Evolutionary conservation across 2,888 invertebrate genomes (phyloP), one percentile per base, ranked within the genome.

Genomic region (Caenorhabditis imperialis): DNA sequence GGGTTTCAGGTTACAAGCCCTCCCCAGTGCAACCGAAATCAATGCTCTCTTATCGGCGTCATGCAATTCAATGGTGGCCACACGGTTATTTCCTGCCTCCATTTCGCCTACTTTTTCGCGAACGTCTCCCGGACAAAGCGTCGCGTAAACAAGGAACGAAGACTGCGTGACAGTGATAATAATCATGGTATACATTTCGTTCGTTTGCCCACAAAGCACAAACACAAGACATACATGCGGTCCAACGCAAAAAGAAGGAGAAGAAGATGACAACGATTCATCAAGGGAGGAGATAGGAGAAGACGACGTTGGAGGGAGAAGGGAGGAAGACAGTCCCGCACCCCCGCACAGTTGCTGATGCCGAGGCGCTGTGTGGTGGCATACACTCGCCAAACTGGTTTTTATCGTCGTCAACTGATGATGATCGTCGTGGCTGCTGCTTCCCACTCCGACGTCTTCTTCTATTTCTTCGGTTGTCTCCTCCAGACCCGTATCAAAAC

Each of bases 401-500:
- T 65, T 65, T 65, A 65, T 65, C 65, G 55, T 48, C 50, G 65
- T 65, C 65, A 30, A 54, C 57, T 57, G 65, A 50, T 65, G 65
- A 65, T 65, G 65, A 65, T 65, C 42, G 54, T 57, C 50, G 65
- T 30, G 30, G 10, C 57, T 57, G 48, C 65, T 50, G 27, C 48
- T 57, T 22, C 38, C 40, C 14, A 44, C 44, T 50, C 44, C 51
- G 45, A 48, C 54, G 27, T 65, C 42, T 54, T 42, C 40, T 48
- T 27, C 22, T 54, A 25, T 30, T 44, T 44, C 48, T 54, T 10
- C 16, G 12, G 33, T 35, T 8, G 20, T 33, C 45, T 37, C 37
- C 65, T 57, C 44, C 50, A 57, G 65, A 57, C 65, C 50, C 65
- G 65, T 65, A 57, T 57, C 65, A 65, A 65, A 65, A 57, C 65